Evolutionary conservation across 2,113 vertebrate species (phyloP), one percentile per base, ranked within the genome.

Genomic region (Equus quagga): DNA sequence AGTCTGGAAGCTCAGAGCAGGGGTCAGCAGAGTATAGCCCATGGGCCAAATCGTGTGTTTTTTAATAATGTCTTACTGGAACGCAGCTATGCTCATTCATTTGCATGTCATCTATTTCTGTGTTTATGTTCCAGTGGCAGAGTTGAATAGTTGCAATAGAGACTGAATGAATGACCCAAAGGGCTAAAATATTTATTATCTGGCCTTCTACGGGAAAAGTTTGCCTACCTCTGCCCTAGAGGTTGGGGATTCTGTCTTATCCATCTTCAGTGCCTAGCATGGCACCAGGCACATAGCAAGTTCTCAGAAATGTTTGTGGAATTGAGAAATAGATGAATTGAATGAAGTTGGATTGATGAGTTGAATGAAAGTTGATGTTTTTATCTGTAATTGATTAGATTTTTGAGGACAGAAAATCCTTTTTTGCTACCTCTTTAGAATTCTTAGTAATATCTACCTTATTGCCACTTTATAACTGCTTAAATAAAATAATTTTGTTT

Each of bases 1-100:
- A n/a, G 13, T 72, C 60, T 93, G 54, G 28, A n/a, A 93, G 44
- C 60, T 95, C 24, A 72, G 21, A 82, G 44, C 24, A 97, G 46
- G 14, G 15, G 4, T 78, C 26, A 83, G 41, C 2, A 58, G 65
- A 62, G 28, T n/a, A 19, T 1, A 58, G 51, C 28, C 15, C 9
- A n/a, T 11, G 8, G 15, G 46, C 36, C 60, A 64, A 46, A 51
- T 64, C 12, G n/a, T 36, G 8, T 60, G n/a, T 58, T 84, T 18
- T 58, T 79, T 95, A 89, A 60, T 15, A 31, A 11, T 49, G 7
- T 64, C 15, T 79, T 24, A 64, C n/a, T 72, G 46, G 11, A 89
- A 69, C 64, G 84, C 18, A 93, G 13, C 11, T 31, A 26, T 4
- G 17, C 21, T 76, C 24, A 23, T 87, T 80, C 58, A 73, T 60